Percentiles rank a stretch among this genome's conserved stretches.
Conservation (phyloP, 1,140 invertebrate genomes). For the Drosophila melanica region DNA sequence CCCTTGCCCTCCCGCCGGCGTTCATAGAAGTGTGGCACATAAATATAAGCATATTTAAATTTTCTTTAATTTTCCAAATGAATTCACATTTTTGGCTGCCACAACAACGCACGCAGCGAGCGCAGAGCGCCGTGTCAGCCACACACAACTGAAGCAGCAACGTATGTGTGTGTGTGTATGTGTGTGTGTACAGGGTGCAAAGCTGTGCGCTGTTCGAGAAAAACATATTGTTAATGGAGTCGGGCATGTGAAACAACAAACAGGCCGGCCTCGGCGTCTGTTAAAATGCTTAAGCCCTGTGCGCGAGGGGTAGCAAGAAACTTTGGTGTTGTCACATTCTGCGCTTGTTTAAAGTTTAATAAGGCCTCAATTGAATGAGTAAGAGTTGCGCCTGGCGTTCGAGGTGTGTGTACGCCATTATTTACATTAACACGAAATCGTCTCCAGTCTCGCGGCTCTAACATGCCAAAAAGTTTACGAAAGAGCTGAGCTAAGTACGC, state of each 20-base stretch:
- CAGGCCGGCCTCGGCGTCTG: constrained; percentile 18
- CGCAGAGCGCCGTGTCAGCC: constrained; percentile 3
- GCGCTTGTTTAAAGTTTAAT: constrained; percentile 55
- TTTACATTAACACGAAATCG: constrained; percentile 43
- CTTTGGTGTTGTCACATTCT: constrained; percentile 22
- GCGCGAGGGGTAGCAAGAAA: neutral
- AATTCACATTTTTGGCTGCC: constrained; percentile 62
- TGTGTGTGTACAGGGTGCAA: constrained; percentile 19
- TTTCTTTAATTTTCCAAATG: constrained; percentile 79
- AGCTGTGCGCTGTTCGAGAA: constrained; percentile 50
- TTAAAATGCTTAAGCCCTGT: constrained; percentile 5
- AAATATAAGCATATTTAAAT: constrained; percentile 72
- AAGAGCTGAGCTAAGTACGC: constrained; percentile 60
- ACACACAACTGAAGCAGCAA: constrained; percentile 19
- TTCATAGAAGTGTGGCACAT: constrained; percentile 40
- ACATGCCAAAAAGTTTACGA: constrained; percentile 61
- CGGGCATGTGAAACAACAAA: constrained; percentile 81
- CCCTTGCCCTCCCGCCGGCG: too few species aligned
- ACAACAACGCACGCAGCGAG: constrained; percentile 21
- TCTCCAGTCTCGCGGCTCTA: constrained; percentile 40
- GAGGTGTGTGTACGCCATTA: constrained; percentile 46
- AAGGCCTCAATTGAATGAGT: constrained; percentile 59
- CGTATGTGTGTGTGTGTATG: constrained; percentile 8
- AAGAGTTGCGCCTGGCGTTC: constrained; percentile 49
- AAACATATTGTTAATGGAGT: constrained; percentile 82